Percentiles rank a stretch among this genome's conserved stretches.
phyloP scores from a whole-genome alignment of 2,797 vertebrate species.

The Sebastes matsubarae region DNA sequence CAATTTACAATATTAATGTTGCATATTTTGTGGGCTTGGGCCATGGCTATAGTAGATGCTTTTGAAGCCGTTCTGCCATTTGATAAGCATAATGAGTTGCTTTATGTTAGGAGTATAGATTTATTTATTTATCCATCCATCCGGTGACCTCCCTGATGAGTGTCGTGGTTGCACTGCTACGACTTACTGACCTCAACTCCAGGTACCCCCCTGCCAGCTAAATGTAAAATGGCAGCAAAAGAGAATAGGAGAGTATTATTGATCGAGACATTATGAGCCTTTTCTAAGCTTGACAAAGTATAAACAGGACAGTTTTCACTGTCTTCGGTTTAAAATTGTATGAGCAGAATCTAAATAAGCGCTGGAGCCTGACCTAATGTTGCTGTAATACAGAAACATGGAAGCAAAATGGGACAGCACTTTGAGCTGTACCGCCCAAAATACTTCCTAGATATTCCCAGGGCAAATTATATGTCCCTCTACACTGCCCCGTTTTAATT shows the following conservation, averaged over 20 bases:
- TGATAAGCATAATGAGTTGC: not conserved
- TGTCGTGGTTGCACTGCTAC: not conserved
- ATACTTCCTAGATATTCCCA: conserved; percentile 11
- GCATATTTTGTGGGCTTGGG: not conserved
- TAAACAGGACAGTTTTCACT: not conserved
- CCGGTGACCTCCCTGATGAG: not conserved
- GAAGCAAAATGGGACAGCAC: conserved; percentile 8
- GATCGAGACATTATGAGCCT: not conserved
- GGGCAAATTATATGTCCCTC: not conserved
- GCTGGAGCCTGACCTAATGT: not conserved
- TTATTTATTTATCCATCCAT: not conserved
- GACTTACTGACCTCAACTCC: too few relatives aligned
- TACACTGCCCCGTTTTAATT: not conserved
- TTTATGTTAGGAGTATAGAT: not conserved
- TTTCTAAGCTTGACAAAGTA: not conserved
- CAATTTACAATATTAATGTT: not conserved
- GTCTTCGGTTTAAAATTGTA: not conserved
- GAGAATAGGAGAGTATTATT: not conserved
- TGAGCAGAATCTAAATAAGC: not conserved
- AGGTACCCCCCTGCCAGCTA: not conserved
- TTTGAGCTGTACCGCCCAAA: not conserved
- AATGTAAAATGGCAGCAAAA: not conserved
- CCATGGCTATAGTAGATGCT: not conserved
- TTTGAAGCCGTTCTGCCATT: not conserved
- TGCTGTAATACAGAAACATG: not conserved